These are phyloP conservation scores for Hylaeus anthracinus DNA, from an alignment of 1,140 invertebrate species.

Conservation along the genomic window DNA sequence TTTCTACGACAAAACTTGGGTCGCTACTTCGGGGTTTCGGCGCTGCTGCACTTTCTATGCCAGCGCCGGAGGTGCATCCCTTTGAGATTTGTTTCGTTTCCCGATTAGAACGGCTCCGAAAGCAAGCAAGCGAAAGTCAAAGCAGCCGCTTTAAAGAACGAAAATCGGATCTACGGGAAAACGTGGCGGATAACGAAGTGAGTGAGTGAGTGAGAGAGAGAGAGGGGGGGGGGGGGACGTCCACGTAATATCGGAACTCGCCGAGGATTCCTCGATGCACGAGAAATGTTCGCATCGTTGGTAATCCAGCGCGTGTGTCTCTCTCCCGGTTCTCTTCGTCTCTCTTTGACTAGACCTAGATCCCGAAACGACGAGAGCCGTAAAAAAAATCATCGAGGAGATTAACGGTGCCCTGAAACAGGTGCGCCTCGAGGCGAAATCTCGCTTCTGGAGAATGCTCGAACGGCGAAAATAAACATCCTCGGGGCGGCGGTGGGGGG, in stretches of 20 bases:
- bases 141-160: conserved; percentile 1
- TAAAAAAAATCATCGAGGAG: conserved; percentile 8
- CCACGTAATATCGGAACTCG: not conserved
- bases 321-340: too few relatives aligned
- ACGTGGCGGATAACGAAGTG: conserved; percentile 31
- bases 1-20: conserved; percentile 40
- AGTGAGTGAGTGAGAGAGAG: too few relatives aligned
- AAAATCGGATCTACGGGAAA: conserved; percentile 9
- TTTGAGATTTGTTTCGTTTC: conserved; percentile 41
- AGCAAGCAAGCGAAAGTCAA: not conserved
- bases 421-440: not conserved
- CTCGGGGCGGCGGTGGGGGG: not conserved
- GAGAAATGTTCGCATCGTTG: not conserved
- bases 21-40: conserved; percentile 8
- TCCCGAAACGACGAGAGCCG: not conserved
- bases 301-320: not conserved
- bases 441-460: conserved; percentile 8
- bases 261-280: not conserved
- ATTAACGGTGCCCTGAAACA: not conserved
- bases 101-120: conserved; percentile 17
- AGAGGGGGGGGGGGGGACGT: not conserved
- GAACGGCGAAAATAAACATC: conserved; percentile 34
- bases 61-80: not conserved
- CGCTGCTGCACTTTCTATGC: conserved; percentile 23
- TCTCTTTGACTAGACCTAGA: not conserved